Base-by-base conservation (phyloP, 2,113 vertebrate genomes). In the Pterocles gutturalis region DNA sequence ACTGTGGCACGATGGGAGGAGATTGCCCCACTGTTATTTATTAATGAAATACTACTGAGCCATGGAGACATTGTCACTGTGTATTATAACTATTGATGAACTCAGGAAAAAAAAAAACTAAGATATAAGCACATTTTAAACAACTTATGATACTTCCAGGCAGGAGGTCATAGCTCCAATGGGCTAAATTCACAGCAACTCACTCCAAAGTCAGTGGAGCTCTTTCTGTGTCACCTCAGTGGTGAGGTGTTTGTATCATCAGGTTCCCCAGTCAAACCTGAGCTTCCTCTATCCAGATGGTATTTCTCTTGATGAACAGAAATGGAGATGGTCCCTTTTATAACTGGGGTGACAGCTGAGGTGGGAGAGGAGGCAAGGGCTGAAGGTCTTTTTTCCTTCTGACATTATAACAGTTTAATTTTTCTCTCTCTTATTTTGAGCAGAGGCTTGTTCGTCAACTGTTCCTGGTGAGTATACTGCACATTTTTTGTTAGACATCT, bases 401-500 rank as follows among this genome's bases (percentile, higher is more conserved):
- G 66, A 17, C 8, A n/a, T 80, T 70, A 45, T 69, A 76, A 91
- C 31, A 9, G 88, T 65, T 90, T 77, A 29, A 76, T 69, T 93
- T 45, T 82, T 91, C 81, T 82, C 66, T 96, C 53, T 96, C 71
- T 94, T 97, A 4, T 91, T 89, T 97, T 87, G 95, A 69, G 69
- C 96, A 99, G 99, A 99, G 93, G 98, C 98, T 96, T 99, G 98
- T 93, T 99, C 98, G 53, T 98, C 98, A 65, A 97, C 98, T 46
- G 97, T 99, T 72, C 99, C 99, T 71, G 99, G 99, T 99, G 92
- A 98, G 98, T 97, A 83, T 7, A 18, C 58, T 11, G 29, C 5
- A 1, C 4, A 4, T 10, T 38, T 86, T 58, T 54, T 67, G 16
- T 69, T 77, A 51, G 16, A 64, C 2, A 20, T 34, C 38, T 49